Percentiles rank a stretch among this genome's conserved stretches.
Evolutionary conservation across 2,888 invertebrate genomes (phyloP).

Genomic region (Tipula vernalis): DNA sequence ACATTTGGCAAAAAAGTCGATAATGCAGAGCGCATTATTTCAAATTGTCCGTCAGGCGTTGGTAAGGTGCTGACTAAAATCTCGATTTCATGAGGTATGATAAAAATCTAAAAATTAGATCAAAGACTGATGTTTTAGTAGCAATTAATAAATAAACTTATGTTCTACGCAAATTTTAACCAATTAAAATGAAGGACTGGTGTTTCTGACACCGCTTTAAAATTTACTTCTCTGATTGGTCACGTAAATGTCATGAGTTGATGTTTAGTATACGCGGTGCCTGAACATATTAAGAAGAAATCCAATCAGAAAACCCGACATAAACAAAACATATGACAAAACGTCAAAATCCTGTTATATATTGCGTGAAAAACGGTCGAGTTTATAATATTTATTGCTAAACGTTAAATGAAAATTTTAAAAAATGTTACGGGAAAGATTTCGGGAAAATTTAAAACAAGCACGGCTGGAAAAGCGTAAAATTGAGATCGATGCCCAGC

Average conservation of each 20-base stretch:
- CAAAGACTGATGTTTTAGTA: too few species aligned
- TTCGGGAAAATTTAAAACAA: slow-evolving; percentile 23
- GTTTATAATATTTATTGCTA: neutral
- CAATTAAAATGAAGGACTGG: too few species aligned
- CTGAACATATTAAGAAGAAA: neutral
- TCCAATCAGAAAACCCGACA: neutral
- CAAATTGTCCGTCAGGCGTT: too few species aligned
- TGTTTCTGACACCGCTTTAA: too few species aligned
- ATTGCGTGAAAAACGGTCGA: neutral
- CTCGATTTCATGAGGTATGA: too few species aligned
- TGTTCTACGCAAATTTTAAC: too few species aligned
- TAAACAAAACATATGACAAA: neutral
- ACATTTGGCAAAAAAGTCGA: neutral
- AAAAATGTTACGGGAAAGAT: slow-evolving; percentile 21
- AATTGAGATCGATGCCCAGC: slow-evolving; percentile 24
- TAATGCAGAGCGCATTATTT: neutral
- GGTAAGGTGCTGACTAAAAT: too few species aligned
- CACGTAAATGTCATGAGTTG: too few species aligned
- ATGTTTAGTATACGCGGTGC: too few species aligned
- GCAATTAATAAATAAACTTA: too few species aligned
- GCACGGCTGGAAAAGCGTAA: slow-evolving; percentile 24
- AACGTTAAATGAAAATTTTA: neutral
- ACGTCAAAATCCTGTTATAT: neutral
- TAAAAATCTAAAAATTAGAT: too few species aligned
- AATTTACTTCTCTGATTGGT: too few species aligned